Conservation (phyloP, 30 jellyfish, hydroid and myxozoan species). For the Rhopilema esculentum region DNA sequence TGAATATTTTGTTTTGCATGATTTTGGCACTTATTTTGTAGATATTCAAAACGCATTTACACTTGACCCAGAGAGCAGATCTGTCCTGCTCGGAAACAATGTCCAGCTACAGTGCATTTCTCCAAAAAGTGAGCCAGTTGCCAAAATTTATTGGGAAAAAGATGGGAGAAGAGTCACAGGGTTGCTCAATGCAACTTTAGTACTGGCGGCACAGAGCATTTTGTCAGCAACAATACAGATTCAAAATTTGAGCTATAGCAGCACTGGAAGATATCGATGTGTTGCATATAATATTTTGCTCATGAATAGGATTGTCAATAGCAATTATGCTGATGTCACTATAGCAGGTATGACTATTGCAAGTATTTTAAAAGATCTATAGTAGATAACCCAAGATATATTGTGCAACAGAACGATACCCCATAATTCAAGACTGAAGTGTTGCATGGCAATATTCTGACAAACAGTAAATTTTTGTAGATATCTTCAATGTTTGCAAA, state of each 20-base stretch:
- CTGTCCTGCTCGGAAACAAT: slow-evolving; percentile 51
- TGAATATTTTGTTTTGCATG: too few relatives aligned
- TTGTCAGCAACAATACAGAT: slow-evolving; percentile 46
- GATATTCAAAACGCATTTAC: slow-evolving; percentile 53
- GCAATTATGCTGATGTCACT: slow-evolving; percentile 45
- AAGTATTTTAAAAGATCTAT: too few relatives aligned
- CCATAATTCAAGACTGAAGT: too few relatives aligned
- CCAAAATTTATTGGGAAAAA: slow-evolving; percentile 70
- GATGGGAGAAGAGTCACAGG: slow-evolving; percentile 52
- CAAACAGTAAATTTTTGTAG: too few relatives aligned
- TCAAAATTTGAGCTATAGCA: slow-evolving; percentile 25
- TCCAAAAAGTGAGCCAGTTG: slow-evolving; percentile 83
- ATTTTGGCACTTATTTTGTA: too few relatives aligned
- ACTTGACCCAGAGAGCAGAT: slow-evolving; percentile 56
- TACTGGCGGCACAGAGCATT: slow-evolving; percentile 5
- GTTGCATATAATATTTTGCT: slow-evolving; percentile 42
- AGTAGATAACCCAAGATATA: too few relatives aligned
- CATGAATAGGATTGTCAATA: slow-evolving; percentile 39
- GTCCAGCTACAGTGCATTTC: slow-evolving; percentile 67
- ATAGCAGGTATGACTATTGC: slow-evolving; percentile 63
- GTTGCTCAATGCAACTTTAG: slow-evolving; percentile 27
- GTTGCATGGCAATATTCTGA: too few relatives aligned
- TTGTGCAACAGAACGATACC: too few relatives aligned
- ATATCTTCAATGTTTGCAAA: too few relatives aligned
- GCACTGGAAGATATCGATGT: slow-evolving; percentile 70